Evolutionary conservation across 2,888 invertebrate genomes (phyloP).

Genomic region (Argyresthia goedartella): DNA sequence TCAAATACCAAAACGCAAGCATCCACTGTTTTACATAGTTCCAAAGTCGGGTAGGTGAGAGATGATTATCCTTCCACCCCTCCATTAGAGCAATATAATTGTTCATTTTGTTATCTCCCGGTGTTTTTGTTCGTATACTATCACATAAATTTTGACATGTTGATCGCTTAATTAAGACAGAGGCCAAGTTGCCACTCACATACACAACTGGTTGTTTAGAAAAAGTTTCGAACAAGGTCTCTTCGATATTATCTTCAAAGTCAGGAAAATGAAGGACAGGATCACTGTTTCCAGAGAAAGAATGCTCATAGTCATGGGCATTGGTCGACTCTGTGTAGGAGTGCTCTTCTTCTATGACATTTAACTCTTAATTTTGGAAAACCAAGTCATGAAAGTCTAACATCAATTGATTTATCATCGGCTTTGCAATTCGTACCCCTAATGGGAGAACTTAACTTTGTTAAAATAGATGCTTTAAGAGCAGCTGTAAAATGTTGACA

Average conservation of each 20-base stretch:
- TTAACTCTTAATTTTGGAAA: not conserved
- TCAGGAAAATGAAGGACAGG: not conserved
- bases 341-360: not conserved
- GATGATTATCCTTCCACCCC: not conserved
- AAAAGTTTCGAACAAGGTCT: not conserved
- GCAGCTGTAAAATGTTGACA: slow-evolving; percentile 3
- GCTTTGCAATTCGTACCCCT: not conserved
- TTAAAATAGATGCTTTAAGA: slow-evolving; percentile 1
- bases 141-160: not conserved
- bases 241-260: not conserved
- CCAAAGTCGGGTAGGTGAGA: not conserved
- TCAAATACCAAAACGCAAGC: not conserved
- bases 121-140: not conserved
- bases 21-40: not conserved
- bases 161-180: not conserved
- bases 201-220: not conserved
- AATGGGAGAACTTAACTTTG: not conserved
- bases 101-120: not conserved
- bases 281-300: not conserved
- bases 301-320: not conserved
- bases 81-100: not conserved
- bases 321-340: not conserved
- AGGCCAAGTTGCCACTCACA: not conserved
- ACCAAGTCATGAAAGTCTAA: not conserved
- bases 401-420: not conserved